Conservation (phyloP, 2,888 invertebrate species). For the Lagria hirta region DNA sequence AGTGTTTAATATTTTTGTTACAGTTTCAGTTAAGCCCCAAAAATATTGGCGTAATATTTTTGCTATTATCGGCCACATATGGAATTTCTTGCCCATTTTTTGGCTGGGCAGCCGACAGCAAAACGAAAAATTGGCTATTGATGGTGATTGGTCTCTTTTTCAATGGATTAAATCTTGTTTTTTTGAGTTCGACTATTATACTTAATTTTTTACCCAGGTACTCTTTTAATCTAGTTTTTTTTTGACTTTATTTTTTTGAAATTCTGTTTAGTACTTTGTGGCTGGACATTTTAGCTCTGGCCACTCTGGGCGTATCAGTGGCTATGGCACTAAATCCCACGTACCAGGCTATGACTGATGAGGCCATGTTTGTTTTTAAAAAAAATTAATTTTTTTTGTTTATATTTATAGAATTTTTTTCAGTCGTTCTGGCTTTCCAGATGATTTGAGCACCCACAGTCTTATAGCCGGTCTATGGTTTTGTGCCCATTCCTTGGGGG, state of each 20-base stretch:
- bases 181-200: slow-evolving; percentile 75
- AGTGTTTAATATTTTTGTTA: slow-evolving; percentile 35
- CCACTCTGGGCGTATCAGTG: slow-evolving; percentile 68
- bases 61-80: slow-evolving; percentile 69
- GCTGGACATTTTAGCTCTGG: slow-evolving; percentile 65
- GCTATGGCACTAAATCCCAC: slow-evolving; percentile 72
- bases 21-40: slow-evolving; percentile 66
- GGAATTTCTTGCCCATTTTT: slow-evolving; percentile 72
- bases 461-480: slow-evolving; percentile 76
- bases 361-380: slow-evolving; percentile 63
- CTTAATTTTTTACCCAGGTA: too few relatives aligned
- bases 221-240: slow-evolving; percentile 1
- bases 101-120: slow-evolving; percentile 69
- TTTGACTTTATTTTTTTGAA: too few relatives aligned
- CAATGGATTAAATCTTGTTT: slow-evolving; percentile 61
- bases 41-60: slow-evolving; percentile 70
- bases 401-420: slow-evolving; percentile 40
- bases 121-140: slow-evolving; percentile 67
- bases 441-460: slow-evolving; percentile 69
- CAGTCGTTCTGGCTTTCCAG: slow-evolving; percentile 66
- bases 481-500: slow-evolving; percentile 72
- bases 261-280: slow-evolving; percentile 61
- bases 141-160: slow-evolving; percentile 69
- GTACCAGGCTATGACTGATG: slow-evolving; percentile 70
- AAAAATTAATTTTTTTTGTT: slow-evolving; percentile 15